These are phyloP conservation scores for Tethea ocularis DNA, from an alignment of 2,888 invertebrate species.

Conservation along the genomic window DNA sequence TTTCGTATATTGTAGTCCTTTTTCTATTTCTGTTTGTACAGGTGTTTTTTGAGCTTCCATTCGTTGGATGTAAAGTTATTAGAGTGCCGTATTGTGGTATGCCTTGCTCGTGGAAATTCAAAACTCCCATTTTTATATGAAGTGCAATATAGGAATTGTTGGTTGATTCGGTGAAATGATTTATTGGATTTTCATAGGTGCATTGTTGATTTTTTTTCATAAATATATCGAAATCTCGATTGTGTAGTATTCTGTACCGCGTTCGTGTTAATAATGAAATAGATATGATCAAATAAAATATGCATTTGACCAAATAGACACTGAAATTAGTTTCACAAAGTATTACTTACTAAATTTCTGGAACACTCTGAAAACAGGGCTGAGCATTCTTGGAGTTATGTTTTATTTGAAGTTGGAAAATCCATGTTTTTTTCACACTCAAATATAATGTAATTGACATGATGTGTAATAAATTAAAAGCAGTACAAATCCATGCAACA, in stretches of 20 bases:
- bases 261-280: not conserved
- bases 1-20: conserved; percentile 66
- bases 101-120: conserved; percentile 25
- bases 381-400: no score
- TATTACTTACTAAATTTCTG: not conserved
- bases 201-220: not conserved
- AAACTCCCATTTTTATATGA: conserved; percentile 21
- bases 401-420: no score
- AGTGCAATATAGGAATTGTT: not conserved
- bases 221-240: not conserved
- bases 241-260: not conserved
- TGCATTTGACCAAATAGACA: not conserved
- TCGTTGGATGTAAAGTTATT: conserved; percentile 54
- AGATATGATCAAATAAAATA: not conserved
- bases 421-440: no score
- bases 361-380: no score
- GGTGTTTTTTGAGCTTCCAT: conserved; percentile 58
- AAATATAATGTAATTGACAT: conserved; percentile 7
- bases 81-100: conserved; percentile 36
- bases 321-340: not conserved
- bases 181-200: not conserved
- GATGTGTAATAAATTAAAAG: not conserved
- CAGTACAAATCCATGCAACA: not conserved
- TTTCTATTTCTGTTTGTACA: conserved; percentile 67
- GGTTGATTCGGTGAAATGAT: not conserved